These are phyloP conservation scores for Alectoris magna DNA, from an alignment of 2,797 vertebrate genomes.

Conservation along the genomic window DNA sequence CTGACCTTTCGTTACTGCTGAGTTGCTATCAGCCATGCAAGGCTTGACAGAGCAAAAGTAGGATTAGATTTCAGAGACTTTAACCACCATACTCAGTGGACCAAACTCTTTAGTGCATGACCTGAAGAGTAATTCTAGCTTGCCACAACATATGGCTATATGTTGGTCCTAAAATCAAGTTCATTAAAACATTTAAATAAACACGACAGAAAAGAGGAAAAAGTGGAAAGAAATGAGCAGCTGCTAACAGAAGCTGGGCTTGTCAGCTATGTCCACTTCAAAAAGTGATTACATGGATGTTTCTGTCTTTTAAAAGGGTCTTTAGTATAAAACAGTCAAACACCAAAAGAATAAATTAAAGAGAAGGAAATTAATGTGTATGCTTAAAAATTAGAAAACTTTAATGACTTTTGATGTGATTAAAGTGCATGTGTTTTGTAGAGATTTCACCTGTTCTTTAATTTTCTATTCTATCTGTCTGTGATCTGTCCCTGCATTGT, in stretches of 20 bases:
- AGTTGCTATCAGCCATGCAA: constrained; percentile 67
- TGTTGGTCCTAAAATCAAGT: constrained; percentile 5
- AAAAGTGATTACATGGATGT: neutral
- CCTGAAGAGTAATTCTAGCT: constrained; percentile 35
- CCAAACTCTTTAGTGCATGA: neutral
- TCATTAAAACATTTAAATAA: constrained; percentile 48
- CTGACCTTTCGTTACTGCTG: constrained; percentile 61
- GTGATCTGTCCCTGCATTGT: neutral
- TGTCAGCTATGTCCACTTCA: neutral
- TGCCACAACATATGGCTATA: neutral
- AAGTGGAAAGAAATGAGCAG: neutral
- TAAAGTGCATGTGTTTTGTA: neutral
- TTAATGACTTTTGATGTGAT: neutral
- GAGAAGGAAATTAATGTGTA: neutral
- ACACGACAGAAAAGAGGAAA: neutral
- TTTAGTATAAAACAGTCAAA: neutral
- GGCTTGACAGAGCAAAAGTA: constrained; percentile 43
- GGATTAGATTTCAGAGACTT: constrained; percentile 61
- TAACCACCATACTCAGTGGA: neutral
- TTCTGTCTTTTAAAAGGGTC: neutral
- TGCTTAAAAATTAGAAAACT: neutral
- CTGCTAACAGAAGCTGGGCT: constrained; percentile 7
- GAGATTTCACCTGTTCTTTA: neutral
- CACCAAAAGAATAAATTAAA: neutral
- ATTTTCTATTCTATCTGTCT: neutral